These are phyloP conservation scores for Lepidurus packardi DNA, from an alignment of 1,140 invertebrate species.

Conservation along the genomic window DNA sequence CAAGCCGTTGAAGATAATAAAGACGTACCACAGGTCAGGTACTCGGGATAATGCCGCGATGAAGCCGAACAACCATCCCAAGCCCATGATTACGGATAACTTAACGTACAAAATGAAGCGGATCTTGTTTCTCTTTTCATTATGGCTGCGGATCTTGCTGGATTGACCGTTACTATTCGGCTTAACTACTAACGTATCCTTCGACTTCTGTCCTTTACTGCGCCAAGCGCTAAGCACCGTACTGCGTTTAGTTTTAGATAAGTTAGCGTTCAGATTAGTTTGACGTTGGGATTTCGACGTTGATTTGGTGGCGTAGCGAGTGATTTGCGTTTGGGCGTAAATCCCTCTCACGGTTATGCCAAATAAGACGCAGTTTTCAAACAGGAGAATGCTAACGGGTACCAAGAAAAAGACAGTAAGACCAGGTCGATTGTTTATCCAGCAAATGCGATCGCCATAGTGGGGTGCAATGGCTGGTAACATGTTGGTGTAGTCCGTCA, in stretches of 20 bases:
- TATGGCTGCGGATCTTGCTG: background rate
- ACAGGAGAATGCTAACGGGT: slow-evolving; percentile 44
- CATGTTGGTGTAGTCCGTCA: slow-evolving; percentile 39
- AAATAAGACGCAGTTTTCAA: slow-evolving; percentile 46
- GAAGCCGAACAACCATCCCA: slow-evolving; percentile 50
- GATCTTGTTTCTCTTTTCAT: slow-evolving; percentile 38
- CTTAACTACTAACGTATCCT: slow-evolving; percentile 33
- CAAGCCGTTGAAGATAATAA: slow-evolving; percentile 47
- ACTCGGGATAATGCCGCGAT: slow-evolving; percentile 41
- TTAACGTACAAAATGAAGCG: slow-evolving; percentile 49
- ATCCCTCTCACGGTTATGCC: slow-evolving; percentile 42
- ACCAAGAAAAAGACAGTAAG: slow-evolving; percentile 45
- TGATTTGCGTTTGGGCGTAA: slow-evolving; percentile 36
- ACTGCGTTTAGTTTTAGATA: slow-evolving; percentile 27
- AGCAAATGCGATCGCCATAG: slow-evolving; percentile 43
- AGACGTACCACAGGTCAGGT: slow-evolving; percentile 44
- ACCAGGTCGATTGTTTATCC: slow-evolving; percentile 41
- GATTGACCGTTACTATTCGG: slow-evolving; percentile 34
- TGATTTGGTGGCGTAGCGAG: slow-evolving; percentile 20
- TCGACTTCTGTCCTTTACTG: slow-evolving; percentile 34
- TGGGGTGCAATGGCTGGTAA: slow-evolving; percentile 38
- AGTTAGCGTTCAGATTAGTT: slow-evolving; percentile 36
- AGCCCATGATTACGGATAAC: slow-evolving; percentile 48
- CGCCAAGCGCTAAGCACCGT: slow-evolving; percentile 3
- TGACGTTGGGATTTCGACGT: background rate